Percentiles rank a stretch among this genome's conserved stretches.
Conservation (phyloP, 2,113 vertebrate genomes). For the Rhodinocichla rosea region DNA sequence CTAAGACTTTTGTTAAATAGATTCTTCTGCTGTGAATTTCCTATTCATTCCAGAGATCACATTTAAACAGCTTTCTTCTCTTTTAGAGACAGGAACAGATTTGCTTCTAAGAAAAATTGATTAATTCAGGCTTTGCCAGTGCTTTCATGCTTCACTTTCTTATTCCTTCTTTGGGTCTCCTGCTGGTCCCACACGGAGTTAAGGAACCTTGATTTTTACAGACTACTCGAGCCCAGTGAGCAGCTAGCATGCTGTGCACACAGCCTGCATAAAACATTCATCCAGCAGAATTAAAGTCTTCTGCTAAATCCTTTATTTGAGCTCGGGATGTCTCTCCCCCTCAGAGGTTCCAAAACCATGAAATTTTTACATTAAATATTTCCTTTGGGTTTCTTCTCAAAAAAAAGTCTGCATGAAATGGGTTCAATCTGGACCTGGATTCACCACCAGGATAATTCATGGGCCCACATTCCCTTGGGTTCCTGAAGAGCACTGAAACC, state of each 20-base stretch:
- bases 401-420: not conserved
- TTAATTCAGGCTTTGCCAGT: not conserved
- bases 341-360: not conserved
- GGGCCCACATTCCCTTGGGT: not conserved
- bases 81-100: not conserved
- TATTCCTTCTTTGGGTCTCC: not conserved
- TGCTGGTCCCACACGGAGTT: not conserved
- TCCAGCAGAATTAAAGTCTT: not conserved
- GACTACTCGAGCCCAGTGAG: not conserved
- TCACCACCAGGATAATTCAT: not conserved
- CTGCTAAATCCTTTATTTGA: not conserved
- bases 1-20: not conserved
- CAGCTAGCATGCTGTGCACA: not conserved
- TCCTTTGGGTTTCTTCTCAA: not conserved
- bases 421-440: not conserved
- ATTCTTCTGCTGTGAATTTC: not conserved
- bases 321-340: not conserved
- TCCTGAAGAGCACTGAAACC: not conserved
- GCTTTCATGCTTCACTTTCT: not conserved
- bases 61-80: not conserved
- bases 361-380: not conserved
- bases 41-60: not conserved
- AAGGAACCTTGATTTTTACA: slow-evolving; percentile 3
- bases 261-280: not conserved
- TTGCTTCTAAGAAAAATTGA: not conserved